Conservation (phyloP, 2,797 vertebrate species). For the Oreortyx pictus region DNA sequence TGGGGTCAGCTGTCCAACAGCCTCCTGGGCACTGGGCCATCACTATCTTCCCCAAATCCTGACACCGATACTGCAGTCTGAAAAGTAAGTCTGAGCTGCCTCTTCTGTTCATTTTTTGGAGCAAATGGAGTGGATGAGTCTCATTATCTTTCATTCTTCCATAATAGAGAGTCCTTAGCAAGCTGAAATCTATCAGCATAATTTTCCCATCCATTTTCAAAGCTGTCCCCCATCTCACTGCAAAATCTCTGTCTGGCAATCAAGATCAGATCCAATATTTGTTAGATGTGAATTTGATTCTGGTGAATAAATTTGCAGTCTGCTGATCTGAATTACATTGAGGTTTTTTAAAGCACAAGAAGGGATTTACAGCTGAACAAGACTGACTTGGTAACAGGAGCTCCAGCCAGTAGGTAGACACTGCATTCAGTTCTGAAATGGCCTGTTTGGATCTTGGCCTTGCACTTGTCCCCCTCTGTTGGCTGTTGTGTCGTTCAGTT, state of each 20-base stretch:
- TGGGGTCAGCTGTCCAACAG: background rate
- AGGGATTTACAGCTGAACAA: background rate
- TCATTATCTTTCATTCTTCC: background rate
- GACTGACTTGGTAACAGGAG: background rate
- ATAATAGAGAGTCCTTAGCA: background rate
- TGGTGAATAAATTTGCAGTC: background rate
- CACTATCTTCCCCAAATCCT: background rate
- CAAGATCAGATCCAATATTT: background rate
- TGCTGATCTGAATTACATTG: background rate
- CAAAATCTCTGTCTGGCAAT: background rate
- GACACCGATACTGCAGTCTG: background rate
- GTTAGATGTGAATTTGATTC: background rate
- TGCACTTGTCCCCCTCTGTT: background rate
- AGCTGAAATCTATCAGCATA: background rate
- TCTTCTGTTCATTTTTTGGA: background rate
- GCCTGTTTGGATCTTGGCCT: background rate
- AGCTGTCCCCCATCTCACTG: background rate
- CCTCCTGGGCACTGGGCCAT: background rate
- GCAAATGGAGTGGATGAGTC: background rate
- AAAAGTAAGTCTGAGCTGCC: background rate
- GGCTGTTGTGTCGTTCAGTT: background rate
- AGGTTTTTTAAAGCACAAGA: background rate
- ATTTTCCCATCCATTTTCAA: background rate
- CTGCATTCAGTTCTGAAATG: background rate
- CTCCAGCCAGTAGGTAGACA: background rate